Base-by-base conservation (phyloP, 1,140 invertebrate species). In the Maniola jurtina region DNA sequence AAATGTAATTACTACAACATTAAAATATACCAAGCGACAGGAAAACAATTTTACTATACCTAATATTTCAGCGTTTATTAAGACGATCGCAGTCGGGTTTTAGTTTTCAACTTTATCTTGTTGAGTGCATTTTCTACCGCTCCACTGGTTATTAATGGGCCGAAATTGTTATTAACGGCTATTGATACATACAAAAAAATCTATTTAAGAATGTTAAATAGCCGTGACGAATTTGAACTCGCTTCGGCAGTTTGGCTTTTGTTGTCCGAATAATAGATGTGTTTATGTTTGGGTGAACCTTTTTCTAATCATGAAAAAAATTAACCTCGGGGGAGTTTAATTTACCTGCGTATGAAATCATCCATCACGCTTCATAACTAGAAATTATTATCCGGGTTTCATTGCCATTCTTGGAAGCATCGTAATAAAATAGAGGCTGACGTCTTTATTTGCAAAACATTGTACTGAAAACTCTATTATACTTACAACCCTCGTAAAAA, bases 201-300 rank as follows among this genome's bases (percentile, higher is more conserved):
- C 76, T 84, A 80, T 87, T 90, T 89, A 84, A 79, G 72, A 75
- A 76, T 86, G 85, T 86, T 88, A 89, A 90, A 87, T 79, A 80
- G 79, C 80, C 86, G 86, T 90, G 79, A 84, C 86, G 70, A 83
- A 90, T 86, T 75, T 72, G 75, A 80, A 88, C 87, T 84, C 77
- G 80, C 74, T 73, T 70, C 83, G 77, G 75, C 76, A 77, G 77
- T 73, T 80, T 73, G 48, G 68, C 70, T 79, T 77, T 90, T 90
- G 85, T 88, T 59, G 63, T 70, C 52, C 34, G 65, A 72, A 90
- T 83, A 88, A 88, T 83, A 80, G 77, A 82, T 79, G 73, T 88
- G 83, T 90, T 90, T 89, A 75, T 85, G 81, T 88, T 90, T 88
- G 77, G 83, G 76, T 68, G 66, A 74, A 33, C 66, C 79, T 83